These are phyloP conservation scores for Tyto alba DNA, from an alignment of 2,113 vertebrate species.

Conservation along the genomic window DNA sequence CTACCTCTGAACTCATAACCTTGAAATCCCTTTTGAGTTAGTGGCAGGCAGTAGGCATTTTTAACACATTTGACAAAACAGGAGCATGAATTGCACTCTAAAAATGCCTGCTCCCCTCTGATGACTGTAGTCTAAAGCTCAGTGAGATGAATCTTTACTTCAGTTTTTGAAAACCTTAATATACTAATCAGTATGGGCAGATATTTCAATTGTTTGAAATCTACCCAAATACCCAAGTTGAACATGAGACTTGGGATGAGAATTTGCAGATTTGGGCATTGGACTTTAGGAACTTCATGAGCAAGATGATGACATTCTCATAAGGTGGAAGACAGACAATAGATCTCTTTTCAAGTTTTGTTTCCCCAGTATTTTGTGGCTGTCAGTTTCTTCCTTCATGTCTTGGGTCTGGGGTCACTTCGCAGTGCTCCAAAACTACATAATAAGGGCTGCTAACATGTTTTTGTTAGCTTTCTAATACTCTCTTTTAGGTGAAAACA, in stretches of 20 bases:
- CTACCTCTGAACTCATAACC: not conserved
- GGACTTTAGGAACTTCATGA: not conserved
- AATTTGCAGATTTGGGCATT: not conserved
- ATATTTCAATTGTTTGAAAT: not conserved
- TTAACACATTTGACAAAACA: not conserved
- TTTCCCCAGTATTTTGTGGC: not conserved
- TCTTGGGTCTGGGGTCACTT: not conserved
- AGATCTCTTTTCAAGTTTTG: not conserved
- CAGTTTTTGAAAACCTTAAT: not conserved
- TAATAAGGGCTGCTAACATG: not conserved
- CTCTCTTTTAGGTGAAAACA: not conserved
- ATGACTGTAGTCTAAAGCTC: not conserved
- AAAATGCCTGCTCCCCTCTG: not conserved
- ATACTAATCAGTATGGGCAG: not conserved
- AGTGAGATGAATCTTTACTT: not conserved
- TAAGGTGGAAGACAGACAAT: not conserved
- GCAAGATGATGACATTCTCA: not conserved
- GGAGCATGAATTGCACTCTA: not conserved
- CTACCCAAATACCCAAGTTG: not conserved
- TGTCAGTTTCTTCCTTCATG: not conserved
- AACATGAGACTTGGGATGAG: rapidly evolving
- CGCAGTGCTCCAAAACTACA: not conserved
- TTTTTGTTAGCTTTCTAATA: not conserved
- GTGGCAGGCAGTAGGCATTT: not conserved
- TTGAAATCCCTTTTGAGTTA: not conserved